Evolutionary conservation across 2,113 vertebrate genomes (phyloP).

Genomic region (Poicephalus gulielmi): DNA sequence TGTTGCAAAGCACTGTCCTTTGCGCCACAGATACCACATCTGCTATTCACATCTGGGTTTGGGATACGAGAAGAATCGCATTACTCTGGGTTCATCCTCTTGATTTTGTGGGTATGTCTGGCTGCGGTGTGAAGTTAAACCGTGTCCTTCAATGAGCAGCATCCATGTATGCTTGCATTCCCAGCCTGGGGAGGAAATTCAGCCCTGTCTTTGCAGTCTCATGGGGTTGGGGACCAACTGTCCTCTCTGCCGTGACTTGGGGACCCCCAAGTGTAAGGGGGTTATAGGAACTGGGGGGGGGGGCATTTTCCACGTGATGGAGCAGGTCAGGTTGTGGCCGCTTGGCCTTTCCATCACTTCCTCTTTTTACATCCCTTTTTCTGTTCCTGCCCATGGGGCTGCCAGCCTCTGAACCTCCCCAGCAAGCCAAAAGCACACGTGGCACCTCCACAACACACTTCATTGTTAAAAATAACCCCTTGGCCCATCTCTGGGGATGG

Average conservation of each 20-base stretch:
- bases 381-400: not conserved
- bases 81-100: fast-evolving
- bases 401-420: not conserved
- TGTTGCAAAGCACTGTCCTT: not conserved
- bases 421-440: not conserved
- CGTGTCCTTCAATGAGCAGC: not conserved
- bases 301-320: not conserved
- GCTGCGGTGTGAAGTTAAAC: fast-evolving
- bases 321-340: not conserved
- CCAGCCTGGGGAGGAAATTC: not conserved
- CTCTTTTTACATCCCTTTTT: conserved; percentile 56
- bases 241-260: not conserved
- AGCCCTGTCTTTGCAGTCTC: not conserved
- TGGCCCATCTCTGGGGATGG: not conserved
- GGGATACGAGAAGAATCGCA: not conserved
- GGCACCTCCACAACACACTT: not conserved
- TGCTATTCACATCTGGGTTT: fast-evolving
- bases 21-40: not conserved
- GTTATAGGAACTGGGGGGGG: not conserved
- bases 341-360: not conserved
- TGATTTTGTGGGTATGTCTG: not conserved
- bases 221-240: not conserved
- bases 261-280: not conserved
- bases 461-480: not conserved
- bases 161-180: not conserved